Evolutionary conservation across 2,113 vertebrate species (phyloP).

Genomic region (Hyla sarda): DNA sequence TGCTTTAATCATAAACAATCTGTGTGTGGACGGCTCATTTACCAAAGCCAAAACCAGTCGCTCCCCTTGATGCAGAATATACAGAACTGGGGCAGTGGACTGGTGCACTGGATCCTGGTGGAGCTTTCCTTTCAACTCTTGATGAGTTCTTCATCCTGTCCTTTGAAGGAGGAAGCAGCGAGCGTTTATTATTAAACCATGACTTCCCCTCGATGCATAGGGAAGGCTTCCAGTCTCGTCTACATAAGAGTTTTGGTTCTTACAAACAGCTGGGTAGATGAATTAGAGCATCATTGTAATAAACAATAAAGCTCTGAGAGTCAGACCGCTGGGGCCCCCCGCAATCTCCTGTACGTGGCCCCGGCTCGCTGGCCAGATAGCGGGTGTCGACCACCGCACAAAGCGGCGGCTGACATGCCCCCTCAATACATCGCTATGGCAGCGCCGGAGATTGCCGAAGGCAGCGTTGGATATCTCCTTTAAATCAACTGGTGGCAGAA

Average conservation of each 20-base stretch:
- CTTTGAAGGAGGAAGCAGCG: slow-evolving; percentile 41
- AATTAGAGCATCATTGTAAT: too few relatives aligned
- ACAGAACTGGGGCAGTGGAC: neutral
- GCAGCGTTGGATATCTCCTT: too few relatives aligned
- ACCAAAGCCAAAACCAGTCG: neutral
- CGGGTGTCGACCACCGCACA: too few relatives aligned
- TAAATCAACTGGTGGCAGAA: too few relatives aligned
- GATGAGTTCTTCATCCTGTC: slow-evolving; percentile 47
- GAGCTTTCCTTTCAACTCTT: slow-evolving; percentile 35
- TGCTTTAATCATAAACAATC: neutral
- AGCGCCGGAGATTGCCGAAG: too few relatives aligned
- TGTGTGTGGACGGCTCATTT: neutral
- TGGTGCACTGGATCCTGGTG: neutral
- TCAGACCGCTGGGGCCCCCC: too few relatives aligned
- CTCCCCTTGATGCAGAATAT: neutral
- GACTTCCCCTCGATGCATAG: neutral
- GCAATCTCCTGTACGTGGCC: too few relatives aligned
- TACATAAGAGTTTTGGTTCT: neutral
- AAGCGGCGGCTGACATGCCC: too few relatives aligned
- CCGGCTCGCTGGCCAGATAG: too few relatives aligned
- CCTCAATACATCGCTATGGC: too few relatives aligned
- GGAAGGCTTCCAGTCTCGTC: neutral
- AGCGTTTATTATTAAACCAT: slow-evolving; percentile 27
- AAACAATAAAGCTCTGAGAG: too few relatives aligned
- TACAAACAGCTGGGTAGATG: neutral